Conservation (phyloP, 2,888 invertebrate genomes). For the Laspeyria flexula region DNA sequence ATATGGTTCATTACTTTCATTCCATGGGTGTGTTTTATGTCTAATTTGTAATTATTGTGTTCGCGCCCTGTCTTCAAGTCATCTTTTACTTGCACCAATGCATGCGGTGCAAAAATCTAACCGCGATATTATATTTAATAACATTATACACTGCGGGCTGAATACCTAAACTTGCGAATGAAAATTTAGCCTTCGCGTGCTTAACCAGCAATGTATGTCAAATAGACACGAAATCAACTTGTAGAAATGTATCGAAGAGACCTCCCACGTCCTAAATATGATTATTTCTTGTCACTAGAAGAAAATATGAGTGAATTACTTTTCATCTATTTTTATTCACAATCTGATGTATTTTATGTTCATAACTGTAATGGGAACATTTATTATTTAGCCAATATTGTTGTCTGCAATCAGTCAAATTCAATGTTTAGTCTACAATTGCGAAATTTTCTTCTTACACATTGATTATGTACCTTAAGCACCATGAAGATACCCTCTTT, state of each 20-base stretch:
- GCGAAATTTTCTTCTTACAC: too few species aligned
- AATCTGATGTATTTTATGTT: conserved; percentile 38
- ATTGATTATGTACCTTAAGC: too few species aligned
- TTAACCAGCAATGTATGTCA: conserved; percentile 23
- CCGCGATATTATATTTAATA: neutral
- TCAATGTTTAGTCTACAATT: neutral
- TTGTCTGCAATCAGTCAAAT: neutral
- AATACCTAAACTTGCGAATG: neutral
- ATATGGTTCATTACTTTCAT: conserved; percentile 74
- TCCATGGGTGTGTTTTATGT: conserved; percentile 73
- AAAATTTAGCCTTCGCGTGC: neutral
- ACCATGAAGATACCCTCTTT: too few species aligned
- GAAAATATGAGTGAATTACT: conserved; percentile 47
- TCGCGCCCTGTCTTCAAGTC: conserved; percentile 71
- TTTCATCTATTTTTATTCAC: conserved; percentile 52
- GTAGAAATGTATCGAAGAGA: conserved; percentile 30
- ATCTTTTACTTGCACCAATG: conserved; percentile 43
- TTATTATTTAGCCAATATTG: neutral
- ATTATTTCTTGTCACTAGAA: conserved; percentile 49
- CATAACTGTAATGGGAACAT: conserved; percentile 1
- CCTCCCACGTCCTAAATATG: conserved; percentile 50
- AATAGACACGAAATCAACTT: neutral
- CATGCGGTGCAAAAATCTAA: neutral
- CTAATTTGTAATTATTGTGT: conserved; percentile 72
- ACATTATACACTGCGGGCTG: conserved; percentile 36